These are phyloP conservation scores for Anseranas semipalmata DNA, from an alignment of 2,113 vertebrate genomes.

Conservation along the genomic window DNA sequence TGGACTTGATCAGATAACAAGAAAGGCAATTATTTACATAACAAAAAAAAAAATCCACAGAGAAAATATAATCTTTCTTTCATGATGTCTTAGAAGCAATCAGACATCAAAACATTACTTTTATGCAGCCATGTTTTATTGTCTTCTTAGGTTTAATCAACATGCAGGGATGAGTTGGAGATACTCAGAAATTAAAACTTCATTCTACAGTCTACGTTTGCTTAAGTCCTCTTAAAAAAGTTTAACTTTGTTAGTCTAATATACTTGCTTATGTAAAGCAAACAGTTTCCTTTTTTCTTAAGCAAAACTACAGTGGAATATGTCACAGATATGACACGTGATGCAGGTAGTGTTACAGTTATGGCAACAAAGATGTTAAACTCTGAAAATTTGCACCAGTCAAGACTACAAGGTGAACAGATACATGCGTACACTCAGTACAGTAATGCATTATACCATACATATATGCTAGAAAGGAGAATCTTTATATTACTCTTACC, in stretches of 20 bases:
- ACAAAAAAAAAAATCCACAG: not conserved
- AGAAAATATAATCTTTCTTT: slow-evolving; percentile 10
- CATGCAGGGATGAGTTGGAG: not conserved
- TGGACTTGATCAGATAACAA: slow-evolving; percentile 40
- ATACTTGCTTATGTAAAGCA: not conserved
- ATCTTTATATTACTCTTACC: not conserved
- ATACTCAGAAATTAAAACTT: slow-evolving; percentile 14
- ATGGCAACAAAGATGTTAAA: not conserved
- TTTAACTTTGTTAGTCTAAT: not conserved
- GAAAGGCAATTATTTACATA: slow-evolving; percentile 37
- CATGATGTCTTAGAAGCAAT: slow-evolving; percentile 20
- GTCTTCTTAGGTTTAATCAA: not conserved
- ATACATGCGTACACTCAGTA: not conserved
- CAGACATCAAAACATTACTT: slow-evolving; percentile 19
- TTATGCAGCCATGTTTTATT: slow-evolving; percentile 3
- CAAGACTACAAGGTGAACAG: not conserved
- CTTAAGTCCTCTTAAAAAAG: not conserved
- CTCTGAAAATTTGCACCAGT: not conserved
- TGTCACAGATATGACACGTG: not conserved
- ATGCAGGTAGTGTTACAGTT: not conserved
- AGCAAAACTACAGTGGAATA: not conserved
- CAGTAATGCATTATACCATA: not conserved
- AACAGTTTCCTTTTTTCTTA: not conserved
- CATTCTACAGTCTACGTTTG: not conserved
- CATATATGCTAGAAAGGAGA: not conserved